A percentile compares a stretch with the other conserved stretches of the same genome.
These are phyloP conservation scores for Agrypnus murinus DNA, from an alignment of 2,888 invertebrate species.

Conservation along the genomic window DNA sequence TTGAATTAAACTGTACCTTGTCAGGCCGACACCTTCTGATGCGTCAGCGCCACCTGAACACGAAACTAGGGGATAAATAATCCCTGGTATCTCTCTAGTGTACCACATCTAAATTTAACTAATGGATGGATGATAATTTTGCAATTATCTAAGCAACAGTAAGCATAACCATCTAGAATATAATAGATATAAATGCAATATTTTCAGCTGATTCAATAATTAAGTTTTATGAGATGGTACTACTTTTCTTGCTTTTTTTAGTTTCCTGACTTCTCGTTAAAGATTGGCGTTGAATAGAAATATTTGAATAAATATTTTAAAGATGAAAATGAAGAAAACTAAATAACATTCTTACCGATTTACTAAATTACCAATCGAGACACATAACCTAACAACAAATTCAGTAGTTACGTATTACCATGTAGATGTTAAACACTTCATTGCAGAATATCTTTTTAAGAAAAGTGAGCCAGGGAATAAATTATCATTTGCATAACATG, in stretches of 20 bases:
- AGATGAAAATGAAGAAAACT: too few relatives aligned
- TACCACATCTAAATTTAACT: constrained; percentile 12
- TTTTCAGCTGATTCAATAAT: too few relatives aligned
- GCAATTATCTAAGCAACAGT: neutral
- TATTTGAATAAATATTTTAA: too few relatives aligned
- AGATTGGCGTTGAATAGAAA: too few relatives aligned
- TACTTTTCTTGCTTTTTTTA: neutral
- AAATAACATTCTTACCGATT: too few relatives aligned
- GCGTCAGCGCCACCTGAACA: constrained; percentile 20
- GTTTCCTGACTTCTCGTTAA: neutral
- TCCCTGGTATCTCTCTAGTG: constrained; percentile 6
- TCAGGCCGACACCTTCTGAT: constrained; percentile 10
- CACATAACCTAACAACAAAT: too few relatives aligned
- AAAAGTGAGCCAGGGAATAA: constrained; percentile 1
- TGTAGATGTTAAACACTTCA: too few relatives aligned
- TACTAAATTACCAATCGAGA: too few relatives aligned
- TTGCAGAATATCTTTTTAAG: neutral
- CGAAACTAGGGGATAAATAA: constrained; percentile 12
- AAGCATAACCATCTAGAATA: too few relatives aligned
- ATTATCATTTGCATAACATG: constrained; percentile 20
- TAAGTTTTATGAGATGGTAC: too few relatives aligned
- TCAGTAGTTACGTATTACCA: too few relatives aligned
- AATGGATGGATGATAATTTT: constrained; percentile 13
- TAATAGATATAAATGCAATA: too few relatives aligned
- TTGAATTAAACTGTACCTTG: constrained; percentile 26